Base-by-base conservation (phyloP, 1,140 invertebrate genomes). In the Aphelinus certus region DNA sequence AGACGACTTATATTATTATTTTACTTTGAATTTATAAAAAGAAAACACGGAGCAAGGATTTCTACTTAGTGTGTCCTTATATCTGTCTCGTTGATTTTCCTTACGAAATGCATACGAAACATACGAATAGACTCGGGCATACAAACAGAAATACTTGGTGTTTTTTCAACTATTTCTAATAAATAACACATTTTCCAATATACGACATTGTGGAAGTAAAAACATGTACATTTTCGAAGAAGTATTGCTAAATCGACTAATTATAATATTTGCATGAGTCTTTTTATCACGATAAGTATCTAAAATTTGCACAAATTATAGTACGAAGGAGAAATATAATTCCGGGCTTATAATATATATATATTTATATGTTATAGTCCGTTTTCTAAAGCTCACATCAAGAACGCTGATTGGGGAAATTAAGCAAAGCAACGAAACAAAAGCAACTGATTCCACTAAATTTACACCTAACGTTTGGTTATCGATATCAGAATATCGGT, bases 371-470 rank as follows among this genome's bases (percentile, higher is more conserved):
- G 57, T 26, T n/a, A 64, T 63, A 58, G 62, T 56, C 53, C 7
- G 60, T 71, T 72, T 72, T 72, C 26, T 72, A 72, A 72, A 45
- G 47, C 58, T 66, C 63, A 66, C 71, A 73, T 45, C 47, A 56
- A 61, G 46, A 26, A 26, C 48, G 57, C 45, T 42, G 42, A 49
- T 67, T 73, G 61, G 9, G 47, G 9, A 43, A 66, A 67, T 60
- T 67, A 72, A 45, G 42, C 9, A 7, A 49, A 7, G 53, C 6
- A 58, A 45, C n/a, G 46, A 73, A 65, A 65, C 49, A 56, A 66
- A 66, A 45, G 48, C 58, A 43, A 65, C 64, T 42, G 7, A 57
- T 2, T 43, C 9, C 48, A 67, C 56, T 67, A 51, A 73, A 64
- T 72, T 64, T 26, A 26, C 26, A 26, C 26, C 26, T 26, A 26